Evolutionary conservation across 1,140 invertebrate species (phyloP), one percentile per base, ranked within the genome.

Genomic region (Polypedilum pembai): DNA sequence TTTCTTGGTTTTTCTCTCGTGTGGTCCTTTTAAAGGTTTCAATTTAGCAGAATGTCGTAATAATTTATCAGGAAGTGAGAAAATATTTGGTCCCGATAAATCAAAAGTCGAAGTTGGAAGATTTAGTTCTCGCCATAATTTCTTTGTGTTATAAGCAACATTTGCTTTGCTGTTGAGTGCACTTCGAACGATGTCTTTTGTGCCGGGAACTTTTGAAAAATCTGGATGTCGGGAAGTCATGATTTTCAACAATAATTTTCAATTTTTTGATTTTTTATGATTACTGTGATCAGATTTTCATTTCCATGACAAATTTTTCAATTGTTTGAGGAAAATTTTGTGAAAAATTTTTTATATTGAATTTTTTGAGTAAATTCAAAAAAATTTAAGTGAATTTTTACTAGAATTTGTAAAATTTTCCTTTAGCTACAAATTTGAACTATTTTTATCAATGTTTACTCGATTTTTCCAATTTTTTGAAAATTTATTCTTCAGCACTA

Each of bases 61-160:
- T n/a, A 81, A 75, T 74, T 76, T 80, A 3, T 81, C 79, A 3
- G 80, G 80, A 56, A 82, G n/a, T 18, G 74, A 74, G 20, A 69
- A 69, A 69, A 69, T 20, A 69, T 69, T 69, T 69, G 65, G 65
- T 10, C 20, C 3, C 4, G 20, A 69, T 21, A 81, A 72, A 24
- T 77, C 75, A 63, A 79, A 80, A 10, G 80, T 77, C 73, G 79
- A 81, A 69, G 81, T 80, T 12, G 80, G 80, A 78, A 82, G 80
- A 77, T 82, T 82, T 7, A 82, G 73, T 74, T 82, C 80, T 73
- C 82, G 80, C 80, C 80, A 82, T 10, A 81, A 74, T 15, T 78
- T 78, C 4, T 80, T 77, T 5, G 80, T 77, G 74, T 80, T 81
- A 65, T 81, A 82, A 8, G 78, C 79, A 0, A 79, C 75, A 77